Evolutionary conservation across 2,113 vertebrate species (phyloP), one percentile per base, ranked within the genome.

Genomic region (Tympanuchus pallidicinctus): DNA sequence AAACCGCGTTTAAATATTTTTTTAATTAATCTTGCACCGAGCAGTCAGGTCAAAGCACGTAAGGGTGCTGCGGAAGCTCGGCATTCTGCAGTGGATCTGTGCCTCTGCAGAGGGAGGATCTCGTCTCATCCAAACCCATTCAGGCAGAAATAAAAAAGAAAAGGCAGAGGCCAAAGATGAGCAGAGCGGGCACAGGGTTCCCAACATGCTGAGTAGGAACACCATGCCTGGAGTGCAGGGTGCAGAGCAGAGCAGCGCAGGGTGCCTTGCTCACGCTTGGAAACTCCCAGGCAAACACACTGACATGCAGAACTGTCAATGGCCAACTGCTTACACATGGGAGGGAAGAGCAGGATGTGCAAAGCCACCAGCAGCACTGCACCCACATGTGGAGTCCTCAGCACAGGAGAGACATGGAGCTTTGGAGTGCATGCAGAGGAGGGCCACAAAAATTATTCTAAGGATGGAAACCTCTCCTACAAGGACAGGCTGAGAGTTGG

Each of bases 21-120:
- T 82, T 89, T 71, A 91, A 88, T 94, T 91, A 95, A 88, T 47
- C 38, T 76, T 69, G n/a, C 79, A 15, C 70, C 21, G 36, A 54
- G 27, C 52, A 54, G 10, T 27, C 86, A 70, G 74, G 80, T 56
- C 67, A 84, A 87, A 82, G 64, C 48, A 20, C 4, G 42, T 5
- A n/a, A 86, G 71, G 38, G 34, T 69, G 52, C 57, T 92, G 48
- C 72, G 63, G 52, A 82, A 88, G 36, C 21, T 65, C 50, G 10
- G 47, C 48, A 20, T 73, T 70, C 92, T 66, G 21, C 52, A 2
- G 1, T 43, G 48, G 63, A 34, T 75, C 42, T 91, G 54, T 73
- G 81, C 30, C 6, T 48, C 82, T 34, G 69, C 72, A 69, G 72
- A 66, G n/a, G 64, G 71, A 42, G 34, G 60, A 38, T 24, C 72